A percentile compares a stretch with the other conserved stretches of the same genome.
These are phyloP conservation scores for Sylvilagus floridanus DNA, from an alignment of 2,797 vertebrate genomes.

Conservation along the genomic window DNA sequence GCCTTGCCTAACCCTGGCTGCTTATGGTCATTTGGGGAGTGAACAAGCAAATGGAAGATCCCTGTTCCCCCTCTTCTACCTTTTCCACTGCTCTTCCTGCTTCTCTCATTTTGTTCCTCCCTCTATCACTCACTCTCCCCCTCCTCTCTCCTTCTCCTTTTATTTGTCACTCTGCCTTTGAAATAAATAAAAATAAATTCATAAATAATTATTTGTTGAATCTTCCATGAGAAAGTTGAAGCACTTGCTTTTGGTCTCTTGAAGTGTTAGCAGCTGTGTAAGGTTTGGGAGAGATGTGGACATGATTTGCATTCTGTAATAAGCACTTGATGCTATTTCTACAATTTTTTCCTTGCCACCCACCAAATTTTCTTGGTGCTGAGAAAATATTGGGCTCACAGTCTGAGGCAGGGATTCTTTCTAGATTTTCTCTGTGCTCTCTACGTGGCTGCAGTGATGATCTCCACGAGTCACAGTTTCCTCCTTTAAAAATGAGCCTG, in stretches of 20 bases:
- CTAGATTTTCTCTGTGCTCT: rapidly evolving
- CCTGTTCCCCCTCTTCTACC: too few species aligned
- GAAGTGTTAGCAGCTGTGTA: neutral
- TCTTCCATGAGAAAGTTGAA: neutral
- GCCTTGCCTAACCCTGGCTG: too few species aligned
- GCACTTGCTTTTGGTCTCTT: neutral
- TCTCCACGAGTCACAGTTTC: neutral
- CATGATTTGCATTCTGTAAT: neutral
- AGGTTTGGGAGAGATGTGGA: neutral
- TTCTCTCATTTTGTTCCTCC: too few species aligned
- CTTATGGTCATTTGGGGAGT: too few species aligned
- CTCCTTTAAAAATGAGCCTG: conserved; percentile 15
- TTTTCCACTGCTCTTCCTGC: too few species aligned
- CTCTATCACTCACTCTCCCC: too few species aligned
- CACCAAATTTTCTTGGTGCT: neutral
- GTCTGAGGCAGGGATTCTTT: neutral
- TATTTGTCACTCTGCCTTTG: too few species aligned
- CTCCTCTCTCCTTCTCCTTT: too few species aligned
- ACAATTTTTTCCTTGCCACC: neutral
- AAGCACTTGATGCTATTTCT: neutral
- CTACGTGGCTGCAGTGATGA: neutral
- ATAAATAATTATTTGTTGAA: neutral
- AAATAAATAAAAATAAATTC: too few species aligned
- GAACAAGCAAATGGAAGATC: too few species aligned
- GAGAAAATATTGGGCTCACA: neutral